These are phyloP conservation scores for Daboia siamensis DNA, from an alignment of 2,113 vertebrate species.

Conservation along the genomic window DNA sequence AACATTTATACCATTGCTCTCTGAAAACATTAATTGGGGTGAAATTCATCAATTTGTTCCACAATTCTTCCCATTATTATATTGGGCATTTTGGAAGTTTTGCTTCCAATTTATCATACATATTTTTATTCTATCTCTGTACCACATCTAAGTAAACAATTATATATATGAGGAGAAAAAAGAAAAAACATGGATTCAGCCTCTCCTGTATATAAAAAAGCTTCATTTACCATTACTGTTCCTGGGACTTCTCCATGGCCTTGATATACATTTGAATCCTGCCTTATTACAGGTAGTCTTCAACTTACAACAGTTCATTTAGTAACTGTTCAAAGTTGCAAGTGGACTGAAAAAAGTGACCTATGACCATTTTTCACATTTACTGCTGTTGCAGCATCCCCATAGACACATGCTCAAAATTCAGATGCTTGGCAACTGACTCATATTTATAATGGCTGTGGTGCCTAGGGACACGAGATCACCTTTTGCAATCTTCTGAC, in stretches of 20 bases:
- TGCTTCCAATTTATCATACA: neutral
- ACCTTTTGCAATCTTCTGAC: neutral
- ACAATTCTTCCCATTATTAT: neutral
- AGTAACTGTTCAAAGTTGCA: neutral
- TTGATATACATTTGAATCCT: neutral
- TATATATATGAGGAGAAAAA: neutral
- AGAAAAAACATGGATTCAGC: neutral
- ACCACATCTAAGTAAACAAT: neutral
- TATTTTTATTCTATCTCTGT: neutral
- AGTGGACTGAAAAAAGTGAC: neutral
- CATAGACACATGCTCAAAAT: neutral
- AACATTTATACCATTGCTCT: neutral
- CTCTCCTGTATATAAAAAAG: neutral
- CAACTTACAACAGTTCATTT: neutral
- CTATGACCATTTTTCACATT: neutral
- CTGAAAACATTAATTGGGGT: neutral
- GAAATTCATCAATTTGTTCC: neutral
- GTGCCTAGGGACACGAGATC: neutral
- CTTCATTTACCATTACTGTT: neutral
- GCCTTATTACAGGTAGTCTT: neutral
- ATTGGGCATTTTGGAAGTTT: neutral
- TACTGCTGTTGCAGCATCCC: neutral
- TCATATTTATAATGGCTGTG: neutral
- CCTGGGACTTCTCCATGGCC: neutral
- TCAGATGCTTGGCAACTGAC: neutral